Percentiles rank a stretch among this genome's conserved stretches.
Evolutionary conservation across 2,888 invertebrate species (phyloP).

Genomic region (Neoitamus cyanurus): DNA sequence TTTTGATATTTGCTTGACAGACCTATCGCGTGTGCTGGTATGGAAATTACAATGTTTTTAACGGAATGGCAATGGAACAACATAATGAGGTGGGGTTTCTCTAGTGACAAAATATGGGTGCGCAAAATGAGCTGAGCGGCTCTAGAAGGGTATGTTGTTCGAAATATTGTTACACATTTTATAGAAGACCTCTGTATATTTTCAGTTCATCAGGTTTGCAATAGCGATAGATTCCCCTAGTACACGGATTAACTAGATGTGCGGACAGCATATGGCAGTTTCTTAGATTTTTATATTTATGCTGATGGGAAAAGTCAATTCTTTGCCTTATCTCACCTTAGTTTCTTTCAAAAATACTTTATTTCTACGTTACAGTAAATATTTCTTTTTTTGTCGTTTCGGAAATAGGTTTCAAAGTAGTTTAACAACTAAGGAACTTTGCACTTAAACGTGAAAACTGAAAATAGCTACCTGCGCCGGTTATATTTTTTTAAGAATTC

Average conservation of each 20-base stretch:
- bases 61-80: neutral
- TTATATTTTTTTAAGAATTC: neutral
- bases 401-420: neutral
- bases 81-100: neutral
- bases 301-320: neutral
- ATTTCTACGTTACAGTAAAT: neutral
- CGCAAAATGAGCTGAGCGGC: neutral
- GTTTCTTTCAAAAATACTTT: neutral
- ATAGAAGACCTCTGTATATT: constrained; percentile 16
- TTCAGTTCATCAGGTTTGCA: constrained; percentile 11
- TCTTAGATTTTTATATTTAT: constrained; percentile 12
- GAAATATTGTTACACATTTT: neutral
- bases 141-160: neutral
- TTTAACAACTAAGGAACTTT: constrained; percentile 12
- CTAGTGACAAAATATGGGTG: neutral
- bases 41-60: neutral
- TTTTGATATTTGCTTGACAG: neutral
- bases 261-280: constrained; percentile 35
- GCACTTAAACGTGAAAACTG: neutral
- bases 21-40: neutral
- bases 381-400: neutral
- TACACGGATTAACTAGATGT: neutral
- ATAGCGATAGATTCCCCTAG: constrained; percentile 7
- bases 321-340: neutral
- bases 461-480: neutral